phyloP scores from a whole-genome alignment of 2,113 vertebrate genomes.

The Leucosticte australis region DNA sequence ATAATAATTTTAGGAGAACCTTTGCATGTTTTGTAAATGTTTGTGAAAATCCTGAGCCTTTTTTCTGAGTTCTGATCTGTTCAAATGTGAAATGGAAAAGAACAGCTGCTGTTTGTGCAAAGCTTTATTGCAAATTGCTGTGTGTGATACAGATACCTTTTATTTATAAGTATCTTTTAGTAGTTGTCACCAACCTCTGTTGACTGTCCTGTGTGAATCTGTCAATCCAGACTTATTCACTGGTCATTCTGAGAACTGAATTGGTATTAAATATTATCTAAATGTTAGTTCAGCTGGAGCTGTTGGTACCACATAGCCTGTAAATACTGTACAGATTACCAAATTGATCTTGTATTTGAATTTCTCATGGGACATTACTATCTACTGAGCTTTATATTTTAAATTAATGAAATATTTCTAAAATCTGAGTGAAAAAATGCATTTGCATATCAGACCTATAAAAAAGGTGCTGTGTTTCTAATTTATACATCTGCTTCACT shows the following conservation, averaged over 20 bases:
- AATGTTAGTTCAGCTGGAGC: not conserved
- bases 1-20: not conserved
- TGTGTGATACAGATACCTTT: not conserved
- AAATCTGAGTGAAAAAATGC: not conserved
- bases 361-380: not conserved
- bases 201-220: not conserved
- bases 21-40: not conserved
- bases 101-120: not conserved
- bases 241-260: not conserved
- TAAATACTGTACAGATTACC: not conserved
- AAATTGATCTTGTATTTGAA: not conserved
- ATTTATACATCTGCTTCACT: not conserved
- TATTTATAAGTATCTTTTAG: not conserved
- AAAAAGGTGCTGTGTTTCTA: not conserved
- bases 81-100: not conserved
- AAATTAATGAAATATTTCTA: not conserved
- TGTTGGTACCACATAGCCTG: not conserved
- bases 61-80: not conserved
- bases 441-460: not conserved
- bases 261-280: not conserved
- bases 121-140: not conserved
- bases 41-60: not conserved
- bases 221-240: not conserved
- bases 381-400: not conserved
- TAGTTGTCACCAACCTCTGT: not conserved